Evolutionary conservation across 2,888 invertebrate species (phyloP).

Genomic region (Oxyteleia sp.): DNA sequence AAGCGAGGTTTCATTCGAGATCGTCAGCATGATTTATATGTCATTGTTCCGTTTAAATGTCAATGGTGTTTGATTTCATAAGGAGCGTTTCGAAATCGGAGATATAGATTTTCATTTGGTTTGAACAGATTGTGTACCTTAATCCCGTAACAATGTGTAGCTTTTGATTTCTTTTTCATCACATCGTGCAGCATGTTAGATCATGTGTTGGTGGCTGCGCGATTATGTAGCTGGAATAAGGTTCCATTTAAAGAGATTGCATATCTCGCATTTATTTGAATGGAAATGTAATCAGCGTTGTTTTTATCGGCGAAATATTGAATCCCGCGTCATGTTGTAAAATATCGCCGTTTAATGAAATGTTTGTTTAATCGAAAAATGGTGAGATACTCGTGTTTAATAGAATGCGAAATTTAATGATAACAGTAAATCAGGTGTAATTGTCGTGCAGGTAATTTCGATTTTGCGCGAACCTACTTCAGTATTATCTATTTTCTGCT

Average conservation of each 20-base stretch:
- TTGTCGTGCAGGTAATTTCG: slow-evolving; percentile 21
- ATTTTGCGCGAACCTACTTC: slow-evolving; percentile 11
- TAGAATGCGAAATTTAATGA: slow-evolving; percentile 1
- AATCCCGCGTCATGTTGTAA: not conserved
- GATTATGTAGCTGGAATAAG: slow-evolving; percentile 15
- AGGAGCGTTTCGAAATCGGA: slow-evolving; percentile 9
- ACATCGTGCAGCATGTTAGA: not conserved
- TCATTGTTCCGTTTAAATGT: slow-evolving; percentile 36
- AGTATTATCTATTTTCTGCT: slow-evolving; percentile 1
- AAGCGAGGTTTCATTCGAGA: not conserved
- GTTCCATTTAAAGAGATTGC: slow-evolving; percentile 11
- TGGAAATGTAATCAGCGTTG: slow-evolving; percentile 7
- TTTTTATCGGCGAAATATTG: slow-evolving; percentile 25
- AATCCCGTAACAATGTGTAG: slow-evolving; percentile 14
- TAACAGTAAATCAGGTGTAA: slow-evolving; percentile 9
- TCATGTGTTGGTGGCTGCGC: not conserved
- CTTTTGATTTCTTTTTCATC: slow-evolving; percentile 37
- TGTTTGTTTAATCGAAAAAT: not conserved
- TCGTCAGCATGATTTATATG: not conserved
- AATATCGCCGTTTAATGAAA: slow-evolving; percentile 9
- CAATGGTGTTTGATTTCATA: slow-evolving; percentile 36
- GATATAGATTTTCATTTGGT: slow-evolving; percentile 29
- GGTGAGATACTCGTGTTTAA: not conserved
- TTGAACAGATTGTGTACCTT: slow-evolving; percentile 4
- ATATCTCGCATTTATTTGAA: slow-evolving; percentile 1